Conservation (phyloP, 2,888 invertebrate genomes). For the Leistus spinibarbis region DNA sequence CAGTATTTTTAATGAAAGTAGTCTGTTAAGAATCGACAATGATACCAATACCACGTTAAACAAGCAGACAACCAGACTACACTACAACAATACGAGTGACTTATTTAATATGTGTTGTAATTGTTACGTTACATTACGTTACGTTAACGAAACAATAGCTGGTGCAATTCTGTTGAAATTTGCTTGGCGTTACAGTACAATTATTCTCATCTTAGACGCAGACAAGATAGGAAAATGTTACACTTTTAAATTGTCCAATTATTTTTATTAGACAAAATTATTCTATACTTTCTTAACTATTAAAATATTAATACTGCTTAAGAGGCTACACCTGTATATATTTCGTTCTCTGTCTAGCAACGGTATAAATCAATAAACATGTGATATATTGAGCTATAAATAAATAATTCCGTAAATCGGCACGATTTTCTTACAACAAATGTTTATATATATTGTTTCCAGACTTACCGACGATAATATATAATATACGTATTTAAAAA, state of each 20-base stretch:
- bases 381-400: no score
- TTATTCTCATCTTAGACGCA: not conserved
- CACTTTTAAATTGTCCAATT: not conserved
- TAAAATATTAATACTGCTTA: no score
- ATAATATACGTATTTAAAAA: no score
- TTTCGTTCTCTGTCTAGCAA: no score
- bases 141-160: constrained; percentile 9
- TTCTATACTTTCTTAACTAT: no score
- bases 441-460: no score
- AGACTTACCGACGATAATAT: no score
- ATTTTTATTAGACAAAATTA: not conserved
- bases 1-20: no score
- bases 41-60: not conserved
- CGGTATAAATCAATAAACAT: no score
- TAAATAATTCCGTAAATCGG: no score
- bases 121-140: constrained; percentile 11
- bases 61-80: not conserved
- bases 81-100: constrained; percentile 3
- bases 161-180: constrained; percentile 2
- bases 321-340: no score
- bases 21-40: not conserved
- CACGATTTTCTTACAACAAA: no score
- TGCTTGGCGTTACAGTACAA: not conserved
- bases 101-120: constrained; percentile 24
- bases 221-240: not conserved